phyloP scores from a whole-genome alignment of 2,888 invertebrate genomes.

The Meiosimyza decipiens region DNA sequence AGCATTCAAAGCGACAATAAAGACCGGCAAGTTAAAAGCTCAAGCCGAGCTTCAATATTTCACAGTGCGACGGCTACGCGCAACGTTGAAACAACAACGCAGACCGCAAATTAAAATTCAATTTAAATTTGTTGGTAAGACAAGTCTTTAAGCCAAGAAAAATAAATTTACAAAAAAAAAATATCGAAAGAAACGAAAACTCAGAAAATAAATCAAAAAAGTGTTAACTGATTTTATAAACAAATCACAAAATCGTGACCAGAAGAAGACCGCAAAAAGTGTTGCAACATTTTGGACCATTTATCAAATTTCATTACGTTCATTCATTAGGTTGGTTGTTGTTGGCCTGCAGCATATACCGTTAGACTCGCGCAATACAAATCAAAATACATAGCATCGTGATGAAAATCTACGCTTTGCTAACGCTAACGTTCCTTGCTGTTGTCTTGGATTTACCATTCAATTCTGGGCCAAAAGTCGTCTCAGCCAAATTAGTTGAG shows the following conservation, averaged over 20 bases:
- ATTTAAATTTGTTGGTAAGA: too few species aligned
- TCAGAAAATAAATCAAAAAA: background rate
- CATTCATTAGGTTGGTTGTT: too few species aligned
- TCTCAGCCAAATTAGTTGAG: conserved; percentile 70
- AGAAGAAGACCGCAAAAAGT: background rate
- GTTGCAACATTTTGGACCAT: too few species aligned
- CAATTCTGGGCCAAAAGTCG: conserved; percentile 38
- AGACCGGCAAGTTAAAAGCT: conserved; percentile 22
- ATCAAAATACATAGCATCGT: conserved; percentile 12
- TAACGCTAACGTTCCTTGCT: conserved; percentile 1
- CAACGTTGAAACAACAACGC: background rate
- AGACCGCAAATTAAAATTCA: background rate
- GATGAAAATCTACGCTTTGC: conserved; percentile 21
- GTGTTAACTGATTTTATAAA: background rate
- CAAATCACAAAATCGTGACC: background rate
- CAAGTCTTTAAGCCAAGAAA: too few species aligned
- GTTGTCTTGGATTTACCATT: conserved; percentile 31
- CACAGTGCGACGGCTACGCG: conserved; percentile 23
- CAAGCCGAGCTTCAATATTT: conserved; percentile 1
- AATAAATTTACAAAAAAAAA: too few species aligned
- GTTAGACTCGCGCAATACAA: too few species aligned
- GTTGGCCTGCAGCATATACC: too few species aligned
- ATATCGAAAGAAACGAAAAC: too few species aligned
- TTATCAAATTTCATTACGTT: too few species aligned
- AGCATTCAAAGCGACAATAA: conserved; percentile 4